These are phyloP conservation scores for Nymphalis urticae DNA, from an alignment of 2,888 invertebrate species.

Conservation along the genomic window DNA sequence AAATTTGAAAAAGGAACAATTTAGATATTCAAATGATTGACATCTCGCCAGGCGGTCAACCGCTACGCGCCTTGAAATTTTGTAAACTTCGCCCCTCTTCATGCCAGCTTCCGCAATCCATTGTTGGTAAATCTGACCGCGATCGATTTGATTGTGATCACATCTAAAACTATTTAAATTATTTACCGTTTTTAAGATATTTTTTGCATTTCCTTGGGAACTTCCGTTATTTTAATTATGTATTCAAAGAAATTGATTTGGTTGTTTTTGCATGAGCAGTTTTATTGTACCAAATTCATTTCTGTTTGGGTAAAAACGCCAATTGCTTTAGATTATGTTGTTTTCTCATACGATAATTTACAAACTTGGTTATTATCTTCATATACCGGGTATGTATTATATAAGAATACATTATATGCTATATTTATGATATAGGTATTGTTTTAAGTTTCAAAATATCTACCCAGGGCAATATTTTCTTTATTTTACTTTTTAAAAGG, in stretches of 20 bases:
- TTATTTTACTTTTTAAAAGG: no score
- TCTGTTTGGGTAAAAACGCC: no score
- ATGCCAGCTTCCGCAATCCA: slow-evolving; percentile 56
- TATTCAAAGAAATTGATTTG: background rate
- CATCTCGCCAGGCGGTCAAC: slow-evolving; percentile 78
- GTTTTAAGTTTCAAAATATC: no score
- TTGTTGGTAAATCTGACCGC: slow-evolving; percentile 70
- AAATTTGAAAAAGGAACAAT: slow-evolving; percentile 69
- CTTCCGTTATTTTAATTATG: slow-evolving; percentile 54
- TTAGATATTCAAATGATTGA: slow-evolving; percentile 80
- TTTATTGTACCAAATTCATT: slow-evolving; percentile 3
- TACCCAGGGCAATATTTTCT: no score
- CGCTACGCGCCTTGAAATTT: slow-evolving; percentile 46
- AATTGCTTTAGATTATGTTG: no score
- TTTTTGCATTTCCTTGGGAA: slow-evolving; percentile 59
- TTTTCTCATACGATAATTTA: no score
- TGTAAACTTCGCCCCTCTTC: slow-evolving; percentile 51
- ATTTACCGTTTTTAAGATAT: slow-evolving; percentile 54
- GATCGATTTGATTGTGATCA: slow-evolving; percentile 69
- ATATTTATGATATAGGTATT: no score
- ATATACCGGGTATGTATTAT: no score
- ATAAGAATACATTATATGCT: no score
- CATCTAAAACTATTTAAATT: slow-evolving; percentile 68
- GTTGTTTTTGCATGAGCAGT: slow-evolving; percentile 20
- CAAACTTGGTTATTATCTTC: no score